A percentile compares a stretch with the other conserved stretches of the same genome.
Evolutionary conservation across 2,888 invertebrate genomes (phyloP).

Genomic region (Agonum fuliginosum): DNA sequence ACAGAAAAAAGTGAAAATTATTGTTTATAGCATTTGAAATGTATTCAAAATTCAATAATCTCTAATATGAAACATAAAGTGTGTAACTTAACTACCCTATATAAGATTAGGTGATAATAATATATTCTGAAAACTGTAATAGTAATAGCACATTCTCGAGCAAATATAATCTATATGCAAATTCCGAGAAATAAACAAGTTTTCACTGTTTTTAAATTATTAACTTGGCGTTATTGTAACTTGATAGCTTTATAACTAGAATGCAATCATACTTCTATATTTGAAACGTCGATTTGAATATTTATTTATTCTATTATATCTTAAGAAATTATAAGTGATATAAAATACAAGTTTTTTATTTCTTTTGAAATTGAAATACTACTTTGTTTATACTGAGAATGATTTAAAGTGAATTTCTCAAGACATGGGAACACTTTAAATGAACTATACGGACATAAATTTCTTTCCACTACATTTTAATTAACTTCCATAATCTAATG

Average conservation of each 20-base stretch:
- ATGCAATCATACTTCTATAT: neutral
- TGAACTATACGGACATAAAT: slow-evolving; percentile 7
- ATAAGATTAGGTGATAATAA: slow-evolving; percentile 24
- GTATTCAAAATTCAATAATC: neutral
- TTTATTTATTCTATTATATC: slow-evolving; percentile 14
- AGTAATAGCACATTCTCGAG: too few relatives aligned
- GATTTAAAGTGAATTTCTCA: slow-evolving; percentile 1
- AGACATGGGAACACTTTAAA: slow-evolving; percentile 16
- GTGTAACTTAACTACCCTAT: slow-evolving; percentile 12
- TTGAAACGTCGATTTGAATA: slow-evolving; percentile 4
- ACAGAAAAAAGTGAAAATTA: too few relatives aligned
- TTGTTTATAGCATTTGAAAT: too few relatives aligned
- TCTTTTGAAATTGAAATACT: slow-evolving; percentile 3
- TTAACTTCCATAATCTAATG: slow-evolving; percentile 20
- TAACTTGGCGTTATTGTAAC: slow-evolving; percentile 15
- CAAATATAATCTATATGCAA: slow-evolving; percentile 28
- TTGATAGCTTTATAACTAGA: slow-evolving; percentile 3
- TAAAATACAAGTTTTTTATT: neutral
- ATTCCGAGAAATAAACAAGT: slow-evolving; percentile 32
- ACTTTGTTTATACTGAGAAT: slow-evolving; percentile 21
- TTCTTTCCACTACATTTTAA: slow-evolving; percentile 1
- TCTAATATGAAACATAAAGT: slow-evolving; percentile 8
- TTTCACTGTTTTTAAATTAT: slow-evolving; percentile 27
- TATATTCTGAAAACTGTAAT: slow-evolving; percentile 18
- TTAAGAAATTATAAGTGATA: neutral